phyloP scores from a whole-genome alignment of 2,797 vertebrate species.

The Paedocypris micromegethes region DNA sequence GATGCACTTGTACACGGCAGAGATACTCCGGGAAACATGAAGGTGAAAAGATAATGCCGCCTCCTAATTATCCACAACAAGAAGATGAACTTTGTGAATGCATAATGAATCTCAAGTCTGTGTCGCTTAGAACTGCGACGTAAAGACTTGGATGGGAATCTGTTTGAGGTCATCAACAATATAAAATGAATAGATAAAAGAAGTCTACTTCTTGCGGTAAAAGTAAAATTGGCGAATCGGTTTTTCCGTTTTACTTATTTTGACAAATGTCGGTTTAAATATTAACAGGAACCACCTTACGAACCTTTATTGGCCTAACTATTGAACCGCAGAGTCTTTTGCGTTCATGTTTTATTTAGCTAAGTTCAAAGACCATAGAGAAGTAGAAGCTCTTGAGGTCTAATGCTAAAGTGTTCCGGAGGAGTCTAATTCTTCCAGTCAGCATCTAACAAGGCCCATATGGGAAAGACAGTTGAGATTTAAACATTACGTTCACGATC shows the following conservation, averaged over 20 bases:
- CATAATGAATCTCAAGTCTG: slow-evolving; percentile 10
- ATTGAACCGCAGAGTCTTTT: background rate
- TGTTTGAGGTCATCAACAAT: background rate
- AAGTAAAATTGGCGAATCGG: too few relatives aligned
- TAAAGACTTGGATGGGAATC: background rate
- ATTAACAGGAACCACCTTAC: slow-evolving; percentile 3
- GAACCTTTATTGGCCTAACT: background rate
- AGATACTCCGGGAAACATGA: slow-evolving; percentile 12
- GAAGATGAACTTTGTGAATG: background rate
- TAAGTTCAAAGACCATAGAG: background rate
- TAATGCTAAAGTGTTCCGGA: slow-evolving; percentile 11
- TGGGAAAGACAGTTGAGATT: slow-evolving; percentile 13
- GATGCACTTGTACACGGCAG: background rate
- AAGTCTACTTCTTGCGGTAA: too few relatives aligned
- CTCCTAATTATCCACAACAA: slow-evolving; percentile 5
- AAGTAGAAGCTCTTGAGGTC: slow-evolving; percentile 1
- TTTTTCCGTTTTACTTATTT: background rate
- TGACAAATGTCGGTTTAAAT: slow-evolving; percentile 1
- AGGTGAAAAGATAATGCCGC: slow-evolving; percentile 16
- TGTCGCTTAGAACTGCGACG: background rate
- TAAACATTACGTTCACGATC: slow-evolving; percentile 24
- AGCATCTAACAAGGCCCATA: slow-evolving; percentile 17
- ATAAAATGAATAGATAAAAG: too few relatives aligned
- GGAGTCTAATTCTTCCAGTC: slow-evolving; percentile 13
- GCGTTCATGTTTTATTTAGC: slow-evolving; percentile 8